Conservation (phyloP, 2,888 invertebrate genomes). For the Drosophila atripex region DNA sequence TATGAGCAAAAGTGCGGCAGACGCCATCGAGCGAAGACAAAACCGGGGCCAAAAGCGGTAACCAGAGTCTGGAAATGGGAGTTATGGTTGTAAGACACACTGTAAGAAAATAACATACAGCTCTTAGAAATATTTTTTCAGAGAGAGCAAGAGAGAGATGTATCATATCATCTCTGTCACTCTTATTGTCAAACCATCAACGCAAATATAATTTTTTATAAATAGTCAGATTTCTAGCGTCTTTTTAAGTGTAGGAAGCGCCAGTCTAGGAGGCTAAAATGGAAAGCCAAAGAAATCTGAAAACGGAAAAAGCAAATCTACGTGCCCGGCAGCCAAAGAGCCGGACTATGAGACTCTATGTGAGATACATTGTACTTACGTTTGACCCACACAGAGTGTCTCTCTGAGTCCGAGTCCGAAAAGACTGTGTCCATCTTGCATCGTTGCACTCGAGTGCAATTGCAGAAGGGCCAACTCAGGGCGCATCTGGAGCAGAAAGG, state of each 20-base stretch:
- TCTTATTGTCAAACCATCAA: too few relatives aligned
- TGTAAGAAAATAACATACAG: not conserved
- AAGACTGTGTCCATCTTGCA: conserved; percentile 51
- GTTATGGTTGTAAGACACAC: conserved; percentile 4
- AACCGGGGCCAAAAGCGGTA: conserved; percentile 43
- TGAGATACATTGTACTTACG: conserved; percentile 1
- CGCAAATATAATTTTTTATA: too few relatives aligned
- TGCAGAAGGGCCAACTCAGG: conserved; percentile 63
- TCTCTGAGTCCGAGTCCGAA: conserved; percentile 4
- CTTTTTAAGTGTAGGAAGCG: conserved; percentile 49
- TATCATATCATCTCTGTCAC: too few relatives aligned
- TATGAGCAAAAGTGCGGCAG: conserved; percentile 55
- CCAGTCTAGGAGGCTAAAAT: conserved; percentile 50
- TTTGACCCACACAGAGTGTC: conserved; percentile 36
- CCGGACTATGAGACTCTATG: conserved; percentile 25
- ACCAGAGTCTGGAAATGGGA: conserved; percentile 50
- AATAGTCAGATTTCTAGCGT: not conserved
- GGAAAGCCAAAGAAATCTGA: conserved; percentile 62
- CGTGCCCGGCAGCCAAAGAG: conserved; percentile 55
- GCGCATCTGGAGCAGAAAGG: conserved; percentile 72
- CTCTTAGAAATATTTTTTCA: too few relatives aligned
- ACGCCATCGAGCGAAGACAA: conserved; percentile 34
- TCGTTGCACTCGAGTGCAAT: conserved; percentile 74
- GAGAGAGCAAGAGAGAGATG: too few relatives aligned
- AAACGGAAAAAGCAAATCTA: conserved; percentile 46